A percentile compares a stretch with the other conserved stretches of the same genome.
Conservation (phyloP, 2,113 vertebrate species). For the Procavia capensis region DNA sequence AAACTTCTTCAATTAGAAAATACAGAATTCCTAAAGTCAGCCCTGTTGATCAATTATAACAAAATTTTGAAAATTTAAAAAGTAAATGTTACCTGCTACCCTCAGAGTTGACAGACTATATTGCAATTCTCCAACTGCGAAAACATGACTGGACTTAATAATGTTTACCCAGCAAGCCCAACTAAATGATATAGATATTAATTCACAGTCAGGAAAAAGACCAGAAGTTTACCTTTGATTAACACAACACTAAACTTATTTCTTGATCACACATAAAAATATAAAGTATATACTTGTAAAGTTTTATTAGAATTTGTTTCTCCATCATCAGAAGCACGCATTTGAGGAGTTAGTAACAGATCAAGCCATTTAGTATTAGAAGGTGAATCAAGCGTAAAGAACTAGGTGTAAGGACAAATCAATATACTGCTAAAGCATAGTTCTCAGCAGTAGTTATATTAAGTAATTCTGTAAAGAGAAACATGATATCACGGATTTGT, state of each 20-base stretch:
- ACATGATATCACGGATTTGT: background rate
- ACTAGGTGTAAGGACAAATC: background rate
- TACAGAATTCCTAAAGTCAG: slow-evolving; percentile 2
- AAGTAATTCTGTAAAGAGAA: background rate
- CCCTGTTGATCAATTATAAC: background rate
- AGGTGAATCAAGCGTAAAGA: background rate
- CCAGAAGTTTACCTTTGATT: background rate
- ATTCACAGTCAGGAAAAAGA: slow-evolving; percentile 5
- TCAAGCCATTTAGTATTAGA: background rate
- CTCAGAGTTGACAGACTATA: background rate
- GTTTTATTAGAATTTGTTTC: background rate
- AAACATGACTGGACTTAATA: background rate
- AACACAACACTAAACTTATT: background rate
- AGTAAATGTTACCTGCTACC: background rate
- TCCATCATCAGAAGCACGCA: background rate
- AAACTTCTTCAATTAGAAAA: background rate
- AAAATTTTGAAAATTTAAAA: slow-evolving; percentile 12
- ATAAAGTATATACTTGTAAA: background rate
- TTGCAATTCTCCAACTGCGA: background rate
- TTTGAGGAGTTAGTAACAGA: background rate
- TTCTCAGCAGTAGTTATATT: background rate
- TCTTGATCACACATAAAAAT: background rate
- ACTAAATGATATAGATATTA: background rate
- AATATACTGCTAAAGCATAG: background rate
- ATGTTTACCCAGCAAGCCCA: background rate